Evolutionary conservation across 2,888 invertebrate species (phyloP), one percentile per base, ranked within the genome.

Genomic region (Altica lythri): DNA sequence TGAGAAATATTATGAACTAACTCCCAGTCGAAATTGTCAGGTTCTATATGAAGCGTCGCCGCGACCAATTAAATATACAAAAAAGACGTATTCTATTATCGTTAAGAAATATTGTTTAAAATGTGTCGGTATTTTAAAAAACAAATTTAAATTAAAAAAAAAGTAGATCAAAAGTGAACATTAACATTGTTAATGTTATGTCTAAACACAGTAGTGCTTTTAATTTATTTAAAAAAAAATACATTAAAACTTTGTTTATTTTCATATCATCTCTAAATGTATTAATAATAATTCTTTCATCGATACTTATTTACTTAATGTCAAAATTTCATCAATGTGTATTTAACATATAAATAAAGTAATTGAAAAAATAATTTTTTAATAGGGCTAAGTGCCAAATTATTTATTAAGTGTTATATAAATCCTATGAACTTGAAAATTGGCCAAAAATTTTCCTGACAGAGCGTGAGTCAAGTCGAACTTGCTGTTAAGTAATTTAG

Each of bases 381-480:
- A 27, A 8, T 34, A 14, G 6, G 19, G 4, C 32, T 12, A 45
- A 40, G 43, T 53, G 55, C 55, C 52, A 56, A 56, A 44, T 40
- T 53, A 53, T 56, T 56, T 52, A 53, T 57, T 34, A 47, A 37
- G 18, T 52, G 52, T 58, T 62, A 62, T 59, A 59, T 58, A 60
- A 57, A 53, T 53, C 43, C 35, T 27, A 43, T 56, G 61, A 53
- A 46, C 46, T 62, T 63, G 61, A 61, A 53, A 30, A 43, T 47
- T 22, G 27, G 59, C 61, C 63, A 61, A 63, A 46, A 60, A 43
- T 53, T 45, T n/a, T 38, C 30, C 45, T 59, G 57, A 62, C 54
- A 52, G 54, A 48, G 25, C 37, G 58, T 56, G 53, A 60, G 42
- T 58, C 55, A 55, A 54, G 34, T 25, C 29, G n/a, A n/a, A 16